phyloP scores from a whole-genome alignment of 2,888 invertebrate species.

The Watsonalla cultraria region DNA sequence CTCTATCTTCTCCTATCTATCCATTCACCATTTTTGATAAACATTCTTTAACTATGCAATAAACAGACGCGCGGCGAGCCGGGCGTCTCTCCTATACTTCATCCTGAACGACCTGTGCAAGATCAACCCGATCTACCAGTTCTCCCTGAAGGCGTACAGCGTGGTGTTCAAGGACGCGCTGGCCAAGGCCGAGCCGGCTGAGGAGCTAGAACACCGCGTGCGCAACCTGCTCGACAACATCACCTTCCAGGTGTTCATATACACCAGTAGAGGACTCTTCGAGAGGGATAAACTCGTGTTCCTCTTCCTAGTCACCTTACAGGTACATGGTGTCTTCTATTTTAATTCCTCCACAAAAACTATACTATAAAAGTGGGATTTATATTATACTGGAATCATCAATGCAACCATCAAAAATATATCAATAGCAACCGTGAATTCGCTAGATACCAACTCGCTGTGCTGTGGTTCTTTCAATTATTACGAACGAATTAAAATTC shows the following conservation, averaged over 20 bases:
- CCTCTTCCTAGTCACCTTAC: constrained; percentile 90
- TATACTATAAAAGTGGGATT: no score
- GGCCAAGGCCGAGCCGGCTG: constrained; percentile 81
- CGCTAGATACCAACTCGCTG: no score
- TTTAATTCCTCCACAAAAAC: background rate
- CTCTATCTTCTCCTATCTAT: no score
- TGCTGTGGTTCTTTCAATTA: no score
- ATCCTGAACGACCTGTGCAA: constrained; percentile 94
- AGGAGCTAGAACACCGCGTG: constrained; percentile 85
- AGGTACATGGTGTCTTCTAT: constrained; percentile 66
- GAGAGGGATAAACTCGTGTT: constrained; percentile 95
- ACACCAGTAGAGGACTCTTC: constrained; percentile 93
- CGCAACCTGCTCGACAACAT: constrained; percentile 90
- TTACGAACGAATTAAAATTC: no score
- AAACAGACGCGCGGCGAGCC: constrained; percentile 85
- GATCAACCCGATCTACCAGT: constrained; percentile 97
- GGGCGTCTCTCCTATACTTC: constrained; percentile 95
- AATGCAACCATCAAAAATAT: no score
- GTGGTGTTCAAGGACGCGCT: constrained; percentile 94
- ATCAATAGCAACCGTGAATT: no score
- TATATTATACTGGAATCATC: no score
- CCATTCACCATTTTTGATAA: no score
- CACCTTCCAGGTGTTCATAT: constrained; percentile 90
- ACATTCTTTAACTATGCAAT: no score
- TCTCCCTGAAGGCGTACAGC: constrained; percentile 95